A percentile compares a stretch with the other conserved stretches of the same genome.
Conservation (phyloP, 2,888 invertebrate species). For the Acrobeloides nanus region DNA sequence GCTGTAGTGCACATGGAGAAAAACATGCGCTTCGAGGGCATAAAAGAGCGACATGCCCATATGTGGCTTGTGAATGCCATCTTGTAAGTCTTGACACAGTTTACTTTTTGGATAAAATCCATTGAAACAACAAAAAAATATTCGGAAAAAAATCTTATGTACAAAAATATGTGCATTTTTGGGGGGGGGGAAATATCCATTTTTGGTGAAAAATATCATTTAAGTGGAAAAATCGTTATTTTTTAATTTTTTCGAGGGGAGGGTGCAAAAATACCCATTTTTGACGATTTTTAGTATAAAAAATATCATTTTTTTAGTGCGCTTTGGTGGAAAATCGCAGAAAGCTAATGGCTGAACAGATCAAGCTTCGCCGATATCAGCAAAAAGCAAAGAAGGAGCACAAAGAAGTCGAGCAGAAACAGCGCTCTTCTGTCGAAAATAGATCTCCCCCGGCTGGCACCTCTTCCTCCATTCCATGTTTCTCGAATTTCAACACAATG, state of each 20-base stretch:
- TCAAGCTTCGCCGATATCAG: slow-evolving; percentile 41
- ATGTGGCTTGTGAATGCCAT: slow-evolving; percentile 33
- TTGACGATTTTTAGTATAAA: too few relatives aligned
- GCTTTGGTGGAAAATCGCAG: slow-evolving; percentile 44
- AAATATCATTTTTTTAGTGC: slow-evolving; percentile 41
- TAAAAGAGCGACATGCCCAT: slow-evolving; percentile 44
- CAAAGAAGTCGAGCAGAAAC: slow-evolving; percentile 12
- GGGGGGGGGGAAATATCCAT: background rate
- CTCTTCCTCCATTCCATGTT: too few relatives aligned
- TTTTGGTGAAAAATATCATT: too few relatives aligned
- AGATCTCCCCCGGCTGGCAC: too few relatives aligned
- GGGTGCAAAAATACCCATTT: too few relatives aligned
- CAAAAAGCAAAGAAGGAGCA: slow-evolving; percentile 26
- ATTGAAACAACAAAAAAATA: background rate
- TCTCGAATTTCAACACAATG: too few relatives aligned
- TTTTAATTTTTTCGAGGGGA: too few relatives aligned
- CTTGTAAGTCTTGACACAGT: slow-evolving; percentile 31
- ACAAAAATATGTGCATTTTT: too few relatives aligned
- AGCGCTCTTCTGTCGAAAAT: too few relatives aligned
- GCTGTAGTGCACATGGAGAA: slow-evolving; percentile 48
- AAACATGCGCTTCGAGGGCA: slow-evolving; percentile 44
- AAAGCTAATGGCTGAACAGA: slow-evolving; percentile 47
- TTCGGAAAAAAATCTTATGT: background rate
- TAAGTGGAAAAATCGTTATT: background rate
- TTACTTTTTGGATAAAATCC: background rate